A percentile compares a stretch with the other conserved stretches of the same genome.
Evolutionary conservation across 1,140 invertebrate species (phyloP).

Genomic region (Leptinotarsa undecemlineata): DNA sequence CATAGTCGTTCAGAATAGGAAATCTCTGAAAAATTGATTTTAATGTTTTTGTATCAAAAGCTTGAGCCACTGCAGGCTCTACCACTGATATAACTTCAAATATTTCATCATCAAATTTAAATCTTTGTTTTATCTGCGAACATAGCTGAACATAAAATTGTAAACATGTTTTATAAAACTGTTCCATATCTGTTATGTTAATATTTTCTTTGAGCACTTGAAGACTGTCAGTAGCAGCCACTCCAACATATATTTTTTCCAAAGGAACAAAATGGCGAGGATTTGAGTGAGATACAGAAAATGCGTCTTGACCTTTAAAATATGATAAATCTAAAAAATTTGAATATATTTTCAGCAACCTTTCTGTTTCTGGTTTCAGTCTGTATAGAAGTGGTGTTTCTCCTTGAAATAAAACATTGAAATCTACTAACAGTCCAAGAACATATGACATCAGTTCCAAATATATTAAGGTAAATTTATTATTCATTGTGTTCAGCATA

Average conservation of each 20-base stretch:
- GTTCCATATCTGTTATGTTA: conserved; percentile 10
- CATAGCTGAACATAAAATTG: conserved; percentile 34
- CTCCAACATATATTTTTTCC: conserved; percentile 31
- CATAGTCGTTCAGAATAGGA: conserved; percentile 24
- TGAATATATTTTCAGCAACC: conserved; percentile 17
- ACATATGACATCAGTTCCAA: conserved; percentile 50
- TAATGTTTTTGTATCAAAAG: conserved; percentile 22
- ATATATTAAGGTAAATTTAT: conserved; percentile 46
- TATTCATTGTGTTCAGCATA: conserved; percentile 40
- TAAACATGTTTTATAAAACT: conserved; percentile 31
- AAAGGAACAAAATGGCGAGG: conserved; percentile 22
- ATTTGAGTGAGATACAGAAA: conserved; percentile 25
- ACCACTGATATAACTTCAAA: conserved; percentile 32
- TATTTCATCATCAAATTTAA: conserved; percentile 31
- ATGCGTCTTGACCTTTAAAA: conserved; percentile 22
- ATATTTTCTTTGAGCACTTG: conserved; percentile 11
- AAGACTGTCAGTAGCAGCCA: conserved; percentile 19
- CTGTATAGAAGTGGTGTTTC: conserved; percentile 45
- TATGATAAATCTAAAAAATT: conserved; percentile 23
- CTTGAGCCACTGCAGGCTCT: conserved; percentile 29
- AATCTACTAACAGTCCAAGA: conserved; percentile 44
- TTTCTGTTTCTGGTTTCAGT: conserved; percentile 39
- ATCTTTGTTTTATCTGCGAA: conserved; percentile 34
- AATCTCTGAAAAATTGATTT: conserved; percentile 27
- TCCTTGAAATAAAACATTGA: conserved; percentile 52